phyloP scores from a whole-genome alignment of 37 sponge, comb jelly and placozoan species.

The Aplysina aerophoba region DNA sequence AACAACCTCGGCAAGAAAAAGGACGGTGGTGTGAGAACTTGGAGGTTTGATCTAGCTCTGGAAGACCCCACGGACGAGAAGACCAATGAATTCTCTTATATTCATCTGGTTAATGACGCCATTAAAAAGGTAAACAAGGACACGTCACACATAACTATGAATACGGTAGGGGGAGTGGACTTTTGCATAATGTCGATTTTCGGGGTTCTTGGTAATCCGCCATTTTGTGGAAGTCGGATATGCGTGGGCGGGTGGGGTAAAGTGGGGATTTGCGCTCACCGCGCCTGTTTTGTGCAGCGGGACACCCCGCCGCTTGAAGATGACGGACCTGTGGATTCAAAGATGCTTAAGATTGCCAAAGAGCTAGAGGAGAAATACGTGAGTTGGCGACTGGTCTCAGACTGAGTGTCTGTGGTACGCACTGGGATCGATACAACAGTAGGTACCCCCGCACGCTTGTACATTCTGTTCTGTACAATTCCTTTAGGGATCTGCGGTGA shows the following conservation, averaged over 20 bases:
- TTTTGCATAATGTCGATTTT: slow-evolving; percentile 34
- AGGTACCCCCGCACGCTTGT: neutral
- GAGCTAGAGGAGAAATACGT: slow-evolving; percentile 92
- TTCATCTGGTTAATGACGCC: slow-evolving; percentile 45
- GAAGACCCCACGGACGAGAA: slow-evolving; percentile 52
- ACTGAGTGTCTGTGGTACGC: too few species aligned
- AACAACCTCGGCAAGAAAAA: slow-evolving; percentile 40
- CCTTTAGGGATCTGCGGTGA: slow-evolving; percentile 46
- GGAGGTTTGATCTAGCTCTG: slow-evolving; percentile 61
- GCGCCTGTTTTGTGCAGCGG: neutral
- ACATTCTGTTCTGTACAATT: too few species aligned
- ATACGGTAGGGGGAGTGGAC: neutral
- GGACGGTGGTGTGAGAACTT: slow-evolving; percentile 20
- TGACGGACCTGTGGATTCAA: slow-evolving; percentile 10
- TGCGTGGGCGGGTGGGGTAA: slow-evolving; percentile 28
- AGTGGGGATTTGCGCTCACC: neutral
- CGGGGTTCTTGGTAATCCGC: neutral
- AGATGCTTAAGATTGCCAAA: slow-evolving; percentile 66
- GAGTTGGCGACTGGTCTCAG: slow-evolving; percentile 6
- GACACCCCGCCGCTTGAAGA: slow-evolving; percentile 2
- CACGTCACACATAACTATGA: too few species aligned
- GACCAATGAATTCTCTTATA: slow-evolving; percentile 74
- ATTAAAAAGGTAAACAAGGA: slow-evolving; percentile 22
- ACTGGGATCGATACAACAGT: neutral
- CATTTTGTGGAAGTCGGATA: neutral